Percentiles rank a stretch among this genome's conserved stretches.
Conservation (phyloP, 2,113 vertebrate species). For the Turnix velox region DNA sequence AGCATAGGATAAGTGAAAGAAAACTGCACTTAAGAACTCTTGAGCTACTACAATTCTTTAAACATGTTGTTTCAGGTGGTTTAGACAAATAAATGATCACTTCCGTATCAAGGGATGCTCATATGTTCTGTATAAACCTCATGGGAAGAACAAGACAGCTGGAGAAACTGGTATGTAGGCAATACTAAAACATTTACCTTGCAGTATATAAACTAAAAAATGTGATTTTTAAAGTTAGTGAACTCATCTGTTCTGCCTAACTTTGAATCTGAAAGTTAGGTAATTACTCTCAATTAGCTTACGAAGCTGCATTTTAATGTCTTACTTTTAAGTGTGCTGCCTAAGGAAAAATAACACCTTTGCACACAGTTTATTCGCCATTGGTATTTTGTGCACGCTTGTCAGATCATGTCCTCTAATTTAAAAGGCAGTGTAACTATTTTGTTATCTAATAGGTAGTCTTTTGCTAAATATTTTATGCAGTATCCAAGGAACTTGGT, state of each 20-base stretch:
- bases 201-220: background rate
- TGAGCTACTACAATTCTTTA: slow-evolving; percentile 18
- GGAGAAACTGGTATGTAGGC: slow-evolving; percentile 89
- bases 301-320: background rate
- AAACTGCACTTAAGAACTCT: background rate
- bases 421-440: background rate
- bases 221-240: background rate
- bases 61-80: slow-evolving; percentile 85
- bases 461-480: background rate
- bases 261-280: background rate
- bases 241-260: background rate
- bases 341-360: background rate
- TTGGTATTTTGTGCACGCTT: background rate
- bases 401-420: background rate
- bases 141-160: slow-evolving; percentile 97
- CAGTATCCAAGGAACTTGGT: background rate
- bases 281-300: background rate
- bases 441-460: background rate
- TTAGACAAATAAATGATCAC: slow-evolving; percentile 96
- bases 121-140: slow-evolving; percentile 95
- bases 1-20: background rate
- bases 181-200: background rate
- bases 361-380: background rate
- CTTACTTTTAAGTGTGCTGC: background rate
- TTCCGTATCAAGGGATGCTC: slow-evolving; percentile 94